Conservation (phyloP, 2,888 invertebrate species). For the Amblyteles armatorius region DNA sequence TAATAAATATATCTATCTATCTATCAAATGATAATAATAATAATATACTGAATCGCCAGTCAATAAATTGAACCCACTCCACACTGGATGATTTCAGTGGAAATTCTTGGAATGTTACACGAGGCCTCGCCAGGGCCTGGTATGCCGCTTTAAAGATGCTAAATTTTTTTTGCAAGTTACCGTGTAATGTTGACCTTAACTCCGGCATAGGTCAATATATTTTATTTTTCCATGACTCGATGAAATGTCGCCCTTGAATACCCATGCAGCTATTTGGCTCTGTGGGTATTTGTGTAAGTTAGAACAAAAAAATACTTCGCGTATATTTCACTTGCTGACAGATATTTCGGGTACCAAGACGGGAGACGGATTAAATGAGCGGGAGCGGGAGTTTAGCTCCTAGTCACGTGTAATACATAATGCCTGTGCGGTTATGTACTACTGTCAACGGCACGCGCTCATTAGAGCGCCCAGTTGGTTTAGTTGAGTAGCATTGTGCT, state of each 20-base stretch:
- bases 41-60: too few species aligned
- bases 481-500: slow-evolving; percentile 69
- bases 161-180: too few species aligned
- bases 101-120: too few species aligned
- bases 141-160: too few species aligned
- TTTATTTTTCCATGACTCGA: neutral
- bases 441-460: slow-evolving; percentile 84
- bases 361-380: neutral
- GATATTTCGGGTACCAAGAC: neutral
- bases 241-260: neutral
- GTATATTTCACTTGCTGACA: neutral
- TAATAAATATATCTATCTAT: too few species aligned
- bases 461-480: slow-evolving; percentile 76
- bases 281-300: neutral
- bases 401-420: slow-evolving; percentile 49
- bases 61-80: too few species aligned
- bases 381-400: neutral
- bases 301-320: neutral
- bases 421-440: slow-evolving; percentile 37
- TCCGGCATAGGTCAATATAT: too few species aligned
- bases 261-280: neutral
- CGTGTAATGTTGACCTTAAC: too few species aligned
- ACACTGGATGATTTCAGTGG: too few species aligned
- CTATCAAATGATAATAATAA: too few species aligned
- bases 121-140: too few species aligned